phyloP scores from a whole-genome alignment of 2,888 invertebrate genomes.

The Petrolisthes cinctipes region DNA sequence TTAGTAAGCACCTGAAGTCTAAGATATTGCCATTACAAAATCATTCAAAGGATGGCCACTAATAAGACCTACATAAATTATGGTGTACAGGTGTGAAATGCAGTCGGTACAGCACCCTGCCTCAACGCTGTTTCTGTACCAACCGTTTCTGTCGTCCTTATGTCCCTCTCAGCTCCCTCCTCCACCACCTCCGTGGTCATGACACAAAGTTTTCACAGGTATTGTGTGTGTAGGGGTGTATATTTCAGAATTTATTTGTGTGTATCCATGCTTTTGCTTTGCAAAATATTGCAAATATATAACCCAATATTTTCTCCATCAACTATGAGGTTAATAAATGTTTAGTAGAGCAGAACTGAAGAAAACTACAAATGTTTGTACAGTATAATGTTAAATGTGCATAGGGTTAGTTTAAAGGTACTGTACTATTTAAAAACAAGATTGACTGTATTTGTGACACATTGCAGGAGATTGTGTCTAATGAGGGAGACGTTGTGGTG shows the following conservation, averaged over 20 bases:
- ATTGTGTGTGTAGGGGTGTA: background rate
- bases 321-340: background rate
- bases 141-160: conserved; percentile 58
- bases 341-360: no score
- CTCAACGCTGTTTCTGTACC: conserved; percentile 62
- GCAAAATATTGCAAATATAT: background rate
- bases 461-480: conserved; percentile 23
- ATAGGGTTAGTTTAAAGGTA: background rate
- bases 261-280: no score
- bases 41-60: no score
- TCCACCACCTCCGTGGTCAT: conserved; percentile 34
- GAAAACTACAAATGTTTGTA: no score
- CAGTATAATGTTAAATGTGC: no score
- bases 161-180: conserved; percentile 51
- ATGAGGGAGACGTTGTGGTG: conserved; percentile 36
- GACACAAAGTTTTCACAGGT: conserved; percentile 8
- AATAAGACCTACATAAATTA: no score
- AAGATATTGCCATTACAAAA: no score
- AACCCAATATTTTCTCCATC: background rate
- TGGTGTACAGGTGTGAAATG: conserved; percentile 57
- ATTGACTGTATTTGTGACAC: background rate
- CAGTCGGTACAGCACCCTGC: conserved; percentile 37
- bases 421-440: background rate
- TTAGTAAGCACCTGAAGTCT: no score
- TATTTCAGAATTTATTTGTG: no score